Conservation (phyloP, 1,140 invertebrate genomes). For the Frieseomelitta varia region DNA sequence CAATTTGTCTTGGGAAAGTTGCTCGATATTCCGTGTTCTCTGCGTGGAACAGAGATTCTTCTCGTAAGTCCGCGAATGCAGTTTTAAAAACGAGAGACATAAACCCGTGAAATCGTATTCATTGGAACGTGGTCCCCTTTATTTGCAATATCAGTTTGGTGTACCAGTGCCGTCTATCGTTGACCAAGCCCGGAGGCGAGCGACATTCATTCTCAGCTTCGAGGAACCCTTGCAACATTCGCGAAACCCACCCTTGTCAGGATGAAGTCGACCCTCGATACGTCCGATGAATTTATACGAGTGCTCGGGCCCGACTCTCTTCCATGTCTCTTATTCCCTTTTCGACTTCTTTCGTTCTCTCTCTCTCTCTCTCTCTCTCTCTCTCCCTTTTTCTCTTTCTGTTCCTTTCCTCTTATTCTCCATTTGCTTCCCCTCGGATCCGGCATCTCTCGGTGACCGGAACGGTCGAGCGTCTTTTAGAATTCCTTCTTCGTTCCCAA, state of each 20-base stretch:
- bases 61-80: slow-evolving; percentile 3
- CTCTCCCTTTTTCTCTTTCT: neutral
- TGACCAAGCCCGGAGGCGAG: slow-evolving; percentile 5
- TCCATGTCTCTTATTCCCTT: slow-evolving; percentile 22
- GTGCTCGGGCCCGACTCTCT: slow-evolving; percentile 29
- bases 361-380: neutral
- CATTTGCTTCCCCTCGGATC: slow-evolving; percentile 8
- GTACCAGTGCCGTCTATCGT: slow-evolving; percentile 21
- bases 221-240: slow-evolving; percentile 28
- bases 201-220: slow-evolving; percentile 31
- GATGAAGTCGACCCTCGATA: slow-evolving; percentile 48
- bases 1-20: neutral
- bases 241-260: slow-evolving; percentile 45
- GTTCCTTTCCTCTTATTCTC: neutral
- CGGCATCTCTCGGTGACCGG: slow-evolving; percentile 35
- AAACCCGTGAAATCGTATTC: neutral
- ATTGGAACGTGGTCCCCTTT: slow-evolving; percentile 6
- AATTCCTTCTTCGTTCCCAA: slow-evolving; percentile 51
- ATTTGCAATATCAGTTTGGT: slow-evolving; percentile 22
- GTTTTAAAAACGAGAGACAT: neutral
- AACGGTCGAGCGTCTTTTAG: slow-evolving; percentile 58
- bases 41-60: neutral
- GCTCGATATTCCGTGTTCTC: neutral
- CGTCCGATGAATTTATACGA: slow-evolving; percentile 64
- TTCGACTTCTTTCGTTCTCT: neutral